These are phyloP conservation scores for Dasyurus viverrinus DNA, from an alignment of 2,113 vertebrate genomes.

Conservation along the genomic window DNA sequence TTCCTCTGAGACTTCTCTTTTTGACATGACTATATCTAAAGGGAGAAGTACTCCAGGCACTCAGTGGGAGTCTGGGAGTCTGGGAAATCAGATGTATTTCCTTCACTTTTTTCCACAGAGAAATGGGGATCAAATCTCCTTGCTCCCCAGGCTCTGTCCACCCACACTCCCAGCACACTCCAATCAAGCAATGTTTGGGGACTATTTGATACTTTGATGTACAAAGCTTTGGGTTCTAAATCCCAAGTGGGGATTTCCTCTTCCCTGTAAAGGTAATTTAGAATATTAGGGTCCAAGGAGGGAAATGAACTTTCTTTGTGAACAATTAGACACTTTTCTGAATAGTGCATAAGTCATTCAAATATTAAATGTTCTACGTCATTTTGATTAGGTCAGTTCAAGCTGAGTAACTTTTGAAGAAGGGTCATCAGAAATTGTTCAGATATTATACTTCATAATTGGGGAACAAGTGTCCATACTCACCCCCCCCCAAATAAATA, in stretches of 20 bases:
- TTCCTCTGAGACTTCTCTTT: not conserved
- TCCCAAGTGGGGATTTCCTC: not conserved
- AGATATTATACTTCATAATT: not conserved
- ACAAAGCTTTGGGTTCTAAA: not conserved
- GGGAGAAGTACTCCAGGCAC: not conserved
- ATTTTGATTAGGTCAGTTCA: not conserved
- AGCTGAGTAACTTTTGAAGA: not conserved
- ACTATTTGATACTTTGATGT: not conserved
- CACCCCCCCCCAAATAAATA: not conserved
- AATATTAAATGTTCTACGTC: not conserved
- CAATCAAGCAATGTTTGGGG: not conserved
- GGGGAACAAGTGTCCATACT: not conserved
- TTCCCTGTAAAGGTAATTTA: not conserved
- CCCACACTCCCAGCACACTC: too few relatives aligned
- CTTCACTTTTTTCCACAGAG: not conserved
- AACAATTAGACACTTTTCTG: not conserved
- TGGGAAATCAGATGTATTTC: not conserved
- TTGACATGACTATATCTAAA: not conserved
- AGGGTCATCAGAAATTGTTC: not conserved
- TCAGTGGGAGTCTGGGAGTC: not conserved
- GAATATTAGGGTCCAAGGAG: not conserved
- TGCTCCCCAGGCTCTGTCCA: not conserved
- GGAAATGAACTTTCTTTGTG: not conserved
- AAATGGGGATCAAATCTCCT: not conserved
- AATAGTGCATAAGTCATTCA: not conserved